phyloP scores from a whole-genome alignment of 2,888 invertebrate species.

The Cheilosia pagana region DNA sequence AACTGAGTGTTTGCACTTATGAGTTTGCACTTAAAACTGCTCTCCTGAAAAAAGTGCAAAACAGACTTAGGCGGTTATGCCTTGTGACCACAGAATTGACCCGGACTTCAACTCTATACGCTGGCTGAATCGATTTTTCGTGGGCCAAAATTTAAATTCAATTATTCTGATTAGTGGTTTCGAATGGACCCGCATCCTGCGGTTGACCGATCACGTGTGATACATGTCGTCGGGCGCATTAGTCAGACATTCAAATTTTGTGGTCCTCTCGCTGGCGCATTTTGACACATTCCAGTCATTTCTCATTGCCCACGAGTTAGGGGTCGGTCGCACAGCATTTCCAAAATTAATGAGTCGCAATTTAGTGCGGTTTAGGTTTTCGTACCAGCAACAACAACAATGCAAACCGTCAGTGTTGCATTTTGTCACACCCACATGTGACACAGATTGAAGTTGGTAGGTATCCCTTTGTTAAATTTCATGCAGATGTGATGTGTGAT shows the following conservation, averaged over 20 bases:
- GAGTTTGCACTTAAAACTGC: no score
- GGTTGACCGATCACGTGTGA: slow-evolving; percentile 75
- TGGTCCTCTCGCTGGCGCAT: slow-evolving; percentile 23
- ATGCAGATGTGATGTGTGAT: slow-evolving; percentile 11
- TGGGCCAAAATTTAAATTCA: slow-evolving; percentile 72
- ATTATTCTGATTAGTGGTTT: slow-evolving; percentile 75
- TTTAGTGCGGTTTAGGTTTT: slow-evolving; percentile 58
- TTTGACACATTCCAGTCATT: slow-evolving; percentile 58
- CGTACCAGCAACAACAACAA: neutral
- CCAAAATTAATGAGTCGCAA: slow-evolving; percentile 69
- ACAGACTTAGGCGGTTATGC: no score
- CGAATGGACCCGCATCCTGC: slow-evolving; percentile 73
- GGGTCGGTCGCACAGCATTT: slow-evolving; percentile 41
- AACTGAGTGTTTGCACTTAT: no score
- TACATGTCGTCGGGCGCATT: slow-evolving; percentile 72
- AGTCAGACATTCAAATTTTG: slow-evolving; percentile 64
- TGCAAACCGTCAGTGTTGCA: slow-evolving; percentile 16
- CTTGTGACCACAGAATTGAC: no score
- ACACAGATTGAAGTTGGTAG: slow-evolving; percentile 28
- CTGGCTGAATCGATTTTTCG: slow-evolving; percentile 39
- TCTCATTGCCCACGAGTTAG: slow-evolving; percentile 60
- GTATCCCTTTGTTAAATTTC: slow-evolving; percentile 15
- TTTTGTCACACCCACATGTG: slow-evolving; percentile 72
- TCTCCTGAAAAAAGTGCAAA: no score
- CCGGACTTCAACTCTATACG: slow-evolving; percentile 41